phyloP scores from a whole-genome alignment of 2,888 invertebrate genomes.

The Sinotaia quadrata region DNA sequence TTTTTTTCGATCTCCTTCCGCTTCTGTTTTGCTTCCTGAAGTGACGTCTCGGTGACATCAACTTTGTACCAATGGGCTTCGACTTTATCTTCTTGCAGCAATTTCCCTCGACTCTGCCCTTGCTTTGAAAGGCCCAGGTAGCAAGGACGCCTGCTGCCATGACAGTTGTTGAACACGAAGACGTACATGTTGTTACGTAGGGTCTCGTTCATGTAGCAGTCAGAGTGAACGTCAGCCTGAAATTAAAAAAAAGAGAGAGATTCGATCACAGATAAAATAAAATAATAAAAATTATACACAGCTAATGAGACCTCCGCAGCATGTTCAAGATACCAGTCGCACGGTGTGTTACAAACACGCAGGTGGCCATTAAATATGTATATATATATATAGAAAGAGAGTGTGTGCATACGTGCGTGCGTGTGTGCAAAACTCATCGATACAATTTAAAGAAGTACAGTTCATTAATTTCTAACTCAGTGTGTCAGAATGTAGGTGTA shows the following conservation, averaged over 20 bases:
- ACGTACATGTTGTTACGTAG: constrained; percentile 29
- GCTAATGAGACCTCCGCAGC: too few species aligned
- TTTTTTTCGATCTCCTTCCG: not conserved
- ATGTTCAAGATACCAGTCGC: too few species aligned
- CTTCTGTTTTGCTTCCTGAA: not conserved
- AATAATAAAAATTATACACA: not conserved
- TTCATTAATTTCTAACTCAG: not conserved
- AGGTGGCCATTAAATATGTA: too few species aligned
- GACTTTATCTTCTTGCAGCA: constrained; percentile 35
- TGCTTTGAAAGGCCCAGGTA: constrained; percentile 44
- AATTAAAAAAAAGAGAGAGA: constrained; percentile 7
- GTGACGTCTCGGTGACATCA: not conserved
- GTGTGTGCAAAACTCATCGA: too few species aligned
- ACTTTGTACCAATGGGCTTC: constrained; percentile 38
- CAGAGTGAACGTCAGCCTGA: constrained; percentile 24
- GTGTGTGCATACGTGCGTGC: constrained; percentile 9
- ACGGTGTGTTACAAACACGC: too few species aligned
- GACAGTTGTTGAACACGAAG: constrained; percentile 35
- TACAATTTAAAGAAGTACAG: too few species aligned
- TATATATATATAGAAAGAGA: too few species aligned
- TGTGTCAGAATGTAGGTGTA: not conserved
- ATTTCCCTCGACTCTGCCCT: constrained; percentile 41
- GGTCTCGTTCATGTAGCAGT: constrained; percentile 34
- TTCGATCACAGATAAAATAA: too few species aligned
- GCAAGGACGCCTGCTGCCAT: constrained; percentile 35